Conservation (phyloP, 2,888 invertebrate species). For the Phaonia tiefii region DNA sequence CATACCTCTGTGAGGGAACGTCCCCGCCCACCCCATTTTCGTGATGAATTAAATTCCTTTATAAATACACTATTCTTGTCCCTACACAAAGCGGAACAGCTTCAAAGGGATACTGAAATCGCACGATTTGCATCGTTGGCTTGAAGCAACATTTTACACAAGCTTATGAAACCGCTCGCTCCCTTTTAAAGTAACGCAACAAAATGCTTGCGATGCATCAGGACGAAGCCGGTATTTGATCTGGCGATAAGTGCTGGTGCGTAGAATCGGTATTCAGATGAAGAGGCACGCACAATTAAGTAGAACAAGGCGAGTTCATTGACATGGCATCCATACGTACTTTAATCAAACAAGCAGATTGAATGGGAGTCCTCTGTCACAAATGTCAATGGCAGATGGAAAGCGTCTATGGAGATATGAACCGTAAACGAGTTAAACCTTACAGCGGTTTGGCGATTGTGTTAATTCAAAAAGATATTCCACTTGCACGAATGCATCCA, state of each 20-base stretch:
- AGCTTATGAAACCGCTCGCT: neutral
- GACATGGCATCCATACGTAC: too few species aligned
- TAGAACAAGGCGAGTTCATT: too few species aligned
- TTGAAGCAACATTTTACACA: neutral
- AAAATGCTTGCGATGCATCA: neutral
- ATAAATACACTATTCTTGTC: neutral
- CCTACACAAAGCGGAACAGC: slow-evolving; percentile 1
- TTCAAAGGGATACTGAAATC: slow-evolving; percentile 7
- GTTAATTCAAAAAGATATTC: too few species aligned
- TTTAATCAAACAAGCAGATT: too few species aligned
- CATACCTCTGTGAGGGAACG: neutral
- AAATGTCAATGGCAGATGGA: too few species aligned
- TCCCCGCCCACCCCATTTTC: neutral
- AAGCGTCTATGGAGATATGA: too few species aligned
- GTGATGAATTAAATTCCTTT: neutral
- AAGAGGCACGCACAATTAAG: neutral
- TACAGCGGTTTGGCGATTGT: too few species aligned
- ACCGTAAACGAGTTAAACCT: too few species aligned
- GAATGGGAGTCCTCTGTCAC: too few species aligned
- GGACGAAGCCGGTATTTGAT: neutral
- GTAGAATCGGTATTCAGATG: neutral
- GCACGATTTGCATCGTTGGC: neutral
- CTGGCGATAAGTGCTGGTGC: neutral
- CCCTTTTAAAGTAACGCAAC: neutral
- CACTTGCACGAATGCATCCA: too few species aligned